phyloP scores from a whole-genome alignment of 2,797 vertebrate species.

The Luscinia megarhynchos region DNA sequence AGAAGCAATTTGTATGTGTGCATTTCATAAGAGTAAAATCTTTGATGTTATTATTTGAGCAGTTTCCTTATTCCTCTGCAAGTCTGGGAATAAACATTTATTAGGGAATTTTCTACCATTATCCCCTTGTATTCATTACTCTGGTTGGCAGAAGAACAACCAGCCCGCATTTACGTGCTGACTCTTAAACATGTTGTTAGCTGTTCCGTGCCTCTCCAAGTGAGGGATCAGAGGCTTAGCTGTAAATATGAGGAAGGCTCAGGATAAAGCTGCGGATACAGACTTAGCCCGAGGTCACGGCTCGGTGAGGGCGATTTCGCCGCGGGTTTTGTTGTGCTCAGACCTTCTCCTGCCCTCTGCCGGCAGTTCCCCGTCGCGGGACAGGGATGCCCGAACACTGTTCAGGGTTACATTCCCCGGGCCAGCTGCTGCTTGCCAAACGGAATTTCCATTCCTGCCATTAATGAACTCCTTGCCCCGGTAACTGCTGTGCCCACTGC shows the following conservation, averaged over 20 bases:
- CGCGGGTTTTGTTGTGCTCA: neutral
- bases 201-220: neutral
- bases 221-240: neutral
- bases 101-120: neutral
- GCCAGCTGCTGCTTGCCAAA: neutral
- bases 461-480: neutral
- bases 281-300: neutral
- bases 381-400: rapidly evolving
- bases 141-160: neutral
- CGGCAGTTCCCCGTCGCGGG: neutral
- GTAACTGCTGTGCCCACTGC: neutral
- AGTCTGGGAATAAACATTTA: neutral
- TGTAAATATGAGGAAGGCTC: neutral
- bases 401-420: neutral
- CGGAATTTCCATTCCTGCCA: neutral
- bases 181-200: neutral
- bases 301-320: neutral
- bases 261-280: neutral
- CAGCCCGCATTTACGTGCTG: neutral
- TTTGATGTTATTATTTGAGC: neutral
- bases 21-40: neutral
- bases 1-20: neutral
- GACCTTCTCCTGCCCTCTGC: slow-evolving; percentile 38
- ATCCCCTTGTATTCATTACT: neutral
- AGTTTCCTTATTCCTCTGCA: neutral